A percentile compares a stretch with the other conserved stretches of the same genome.
phyloP scores from a whole-genome alignment of 2,888 invertebrate species.

The Eurytoma adleriae region DNA sequence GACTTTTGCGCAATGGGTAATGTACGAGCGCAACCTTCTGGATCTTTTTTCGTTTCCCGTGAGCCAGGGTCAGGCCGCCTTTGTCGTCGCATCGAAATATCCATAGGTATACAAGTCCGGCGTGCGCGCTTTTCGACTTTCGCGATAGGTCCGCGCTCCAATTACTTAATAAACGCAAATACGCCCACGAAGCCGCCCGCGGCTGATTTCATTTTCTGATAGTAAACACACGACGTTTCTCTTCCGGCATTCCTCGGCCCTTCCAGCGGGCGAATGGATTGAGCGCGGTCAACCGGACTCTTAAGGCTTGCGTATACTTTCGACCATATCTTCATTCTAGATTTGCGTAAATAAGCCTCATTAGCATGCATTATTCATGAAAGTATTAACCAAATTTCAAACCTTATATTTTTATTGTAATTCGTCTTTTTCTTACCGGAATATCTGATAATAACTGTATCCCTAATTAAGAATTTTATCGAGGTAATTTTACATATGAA shows the following conservation, averaged over 20 bases:
- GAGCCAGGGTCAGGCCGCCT: conserved; percentile 40
- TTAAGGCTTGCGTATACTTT: background rate
- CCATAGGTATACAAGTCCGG: background rate
- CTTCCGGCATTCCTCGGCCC: background rate
- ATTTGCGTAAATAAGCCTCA: conserved; percentile 4
- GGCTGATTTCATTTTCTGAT: conserved; percentile 28
- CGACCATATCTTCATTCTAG: background rate
- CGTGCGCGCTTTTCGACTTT: conserved; percentile 26
- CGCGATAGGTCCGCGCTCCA: conserved; percentile 23
- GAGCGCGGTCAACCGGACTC: background rate
- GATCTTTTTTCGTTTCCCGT: conserved; percentile 51
- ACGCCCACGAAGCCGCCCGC: background rate
- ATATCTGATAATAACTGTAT: no score
- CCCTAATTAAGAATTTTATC: no score
- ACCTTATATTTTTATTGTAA: background rate
- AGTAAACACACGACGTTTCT: conserved; percentile 21
- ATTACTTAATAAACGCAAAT: conserved; percentile 47
- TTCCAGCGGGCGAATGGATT: no score
- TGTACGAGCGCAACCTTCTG: conserved; percentile 47
- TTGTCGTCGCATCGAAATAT: conserved; percentile 29
- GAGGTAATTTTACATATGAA: no score
- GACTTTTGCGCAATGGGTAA: conserved; percentile 50
- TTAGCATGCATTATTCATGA: conserved; percentile 7
- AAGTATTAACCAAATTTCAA: background rate
- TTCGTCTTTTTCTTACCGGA: no score